These are phyloP conservation scores for Marronus borbonicus DNA, from an alignment of 2,888 invertebrate species.

Conservation along the genomic window DNA sequence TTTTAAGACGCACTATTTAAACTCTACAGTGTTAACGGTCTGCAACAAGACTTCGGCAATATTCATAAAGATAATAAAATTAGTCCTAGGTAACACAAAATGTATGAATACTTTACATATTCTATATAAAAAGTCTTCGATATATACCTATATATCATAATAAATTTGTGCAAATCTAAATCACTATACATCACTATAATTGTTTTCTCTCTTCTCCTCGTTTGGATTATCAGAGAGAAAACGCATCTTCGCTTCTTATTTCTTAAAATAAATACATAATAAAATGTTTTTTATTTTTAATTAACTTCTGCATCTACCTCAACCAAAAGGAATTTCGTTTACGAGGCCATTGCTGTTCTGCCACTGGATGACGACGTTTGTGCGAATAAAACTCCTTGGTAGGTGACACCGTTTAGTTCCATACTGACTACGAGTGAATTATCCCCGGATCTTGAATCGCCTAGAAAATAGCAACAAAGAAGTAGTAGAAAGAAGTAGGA, in stretches of 20 bases:
- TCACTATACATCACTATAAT: slow-evolving; percentile 48
- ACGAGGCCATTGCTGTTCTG: slow-evolving; percentile 64
- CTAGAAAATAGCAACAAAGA: slow-evolving; percentile 71
- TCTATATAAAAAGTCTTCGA: slow-evolving; percentile 45
- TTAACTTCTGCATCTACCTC: slow-evolving; percentile 9
- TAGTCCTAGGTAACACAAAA: slow-evolving; percentile 33
- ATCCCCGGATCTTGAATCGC: slow-evolving; percentile 87
- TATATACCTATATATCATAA: slow-evolving; percentile 34
- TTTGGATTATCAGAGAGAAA: background rate
- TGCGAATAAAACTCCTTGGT: slow-evolving; percentile 94
- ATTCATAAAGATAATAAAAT: slow-evolving; percentile 21
- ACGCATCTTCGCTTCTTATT: background rate
- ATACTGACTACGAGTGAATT: slow-evolving; percentile 94
- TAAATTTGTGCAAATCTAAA: slow-evolving; percentile 48
- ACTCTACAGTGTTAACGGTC: background rate
- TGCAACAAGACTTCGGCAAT: background rate
- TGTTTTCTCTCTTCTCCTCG: background rate
- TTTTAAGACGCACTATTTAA: background rate
- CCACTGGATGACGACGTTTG: slow-evolving; percentile 66
- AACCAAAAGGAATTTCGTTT: slow-evolving; percentile 53
- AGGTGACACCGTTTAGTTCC: slow-evolving; percentile 96
- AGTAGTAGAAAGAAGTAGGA: too few relatives aligned
- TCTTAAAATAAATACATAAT: slow-evolving; percentile 30
- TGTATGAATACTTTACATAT: slow-evolving; percentile 8
- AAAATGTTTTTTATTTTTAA: background rate